Evolutionary conservation across 2,797 vertebrate genomes (phyloP).

Genomic region (Sphenopsis melanotis): DNA sequence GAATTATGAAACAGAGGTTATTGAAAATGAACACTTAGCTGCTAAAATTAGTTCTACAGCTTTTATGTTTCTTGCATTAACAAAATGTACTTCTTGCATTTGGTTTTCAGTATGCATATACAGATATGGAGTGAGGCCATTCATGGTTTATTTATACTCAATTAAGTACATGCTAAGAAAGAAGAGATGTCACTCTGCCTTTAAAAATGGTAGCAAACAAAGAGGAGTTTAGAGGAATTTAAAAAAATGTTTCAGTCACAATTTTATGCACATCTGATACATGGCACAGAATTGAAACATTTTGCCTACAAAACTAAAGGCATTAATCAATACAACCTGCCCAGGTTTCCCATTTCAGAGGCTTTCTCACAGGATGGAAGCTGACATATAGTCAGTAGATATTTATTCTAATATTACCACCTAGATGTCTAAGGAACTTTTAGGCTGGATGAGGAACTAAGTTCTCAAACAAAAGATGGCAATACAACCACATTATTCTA

Average conservation of each 20-base stretch:
- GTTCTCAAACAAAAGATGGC: background rate
- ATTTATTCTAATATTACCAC: background rate
- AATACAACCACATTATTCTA: background rate
- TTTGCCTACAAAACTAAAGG: background rate
- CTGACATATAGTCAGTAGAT: background rate
- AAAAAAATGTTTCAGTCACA: background rate
- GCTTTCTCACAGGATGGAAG: background rate
- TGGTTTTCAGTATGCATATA: background rate
- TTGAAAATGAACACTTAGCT: background rate
- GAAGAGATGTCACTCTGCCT: background rate
- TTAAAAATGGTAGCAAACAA: background rate
- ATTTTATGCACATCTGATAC: background rate
- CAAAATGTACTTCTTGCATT: background rate
- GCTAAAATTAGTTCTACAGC: background rate
- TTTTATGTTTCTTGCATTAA: background rate
- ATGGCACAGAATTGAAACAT: background rate
- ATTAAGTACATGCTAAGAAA: background rate
- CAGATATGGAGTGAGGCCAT: background rate
- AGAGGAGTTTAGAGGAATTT: background rate
- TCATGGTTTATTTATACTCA: background rate
- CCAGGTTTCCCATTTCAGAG: background rate
- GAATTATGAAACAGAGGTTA: slow-evolving; percentile 11
- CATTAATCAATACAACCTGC: background rate
- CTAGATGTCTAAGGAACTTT: background rate
- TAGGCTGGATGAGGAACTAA: background rate